Percentiles rank a stretch among this genome's conserved stretches.
Evolutionary conservation across 37 sponge, comb jelly and placozoan genomes (phyloP).

Genomic region (Aplysina aerophoba): DNA sequence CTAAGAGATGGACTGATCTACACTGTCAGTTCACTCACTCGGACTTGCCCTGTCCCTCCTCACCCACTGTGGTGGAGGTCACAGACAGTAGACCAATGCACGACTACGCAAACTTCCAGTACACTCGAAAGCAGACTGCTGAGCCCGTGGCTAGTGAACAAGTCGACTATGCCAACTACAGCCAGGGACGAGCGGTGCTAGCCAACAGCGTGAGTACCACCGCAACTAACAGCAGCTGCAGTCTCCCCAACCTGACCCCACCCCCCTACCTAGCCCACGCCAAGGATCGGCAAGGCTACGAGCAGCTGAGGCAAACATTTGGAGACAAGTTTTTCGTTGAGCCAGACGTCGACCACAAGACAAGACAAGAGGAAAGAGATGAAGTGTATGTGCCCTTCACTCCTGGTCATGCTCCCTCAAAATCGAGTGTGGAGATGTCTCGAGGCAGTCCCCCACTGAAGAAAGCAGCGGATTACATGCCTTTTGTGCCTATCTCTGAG

Average conservation of each 20-base stretch:
- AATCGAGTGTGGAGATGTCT: neutral
- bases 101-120: neutral
- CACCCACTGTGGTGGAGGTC: neutral
- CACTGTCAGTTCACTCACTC: neutral
- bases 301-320: neutral
- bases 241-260: neutral
- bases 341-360: neutral
- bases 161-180: neutral
- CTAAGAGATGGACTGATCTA: conserved; percentile 24
- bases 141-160: neutral
- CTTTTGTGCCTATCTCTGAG: conserved; percentile 14
- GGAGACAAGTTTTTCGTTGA: neutral
- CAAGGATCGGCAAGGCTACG: neutral
- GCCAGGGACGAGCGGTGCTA: neutral
- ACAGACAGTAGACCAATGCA: neutral
- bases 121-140: neutral
- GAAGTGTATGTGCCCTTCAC: conserved; percentile 24
- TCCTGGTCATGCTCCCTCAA: neutral
- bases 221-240: neutral
- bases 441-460: neutral
- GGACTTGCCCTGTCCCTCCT: too few species aligned
- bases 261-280: neutral
- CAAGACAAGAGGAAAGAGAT: neutral
- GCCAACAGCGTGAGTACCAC: neutral
- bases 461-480: conserved; percentile 31